Conservation (phyloP, 2,797 vertebrate species). For the Heteromormyrus szaboi region DNA sequence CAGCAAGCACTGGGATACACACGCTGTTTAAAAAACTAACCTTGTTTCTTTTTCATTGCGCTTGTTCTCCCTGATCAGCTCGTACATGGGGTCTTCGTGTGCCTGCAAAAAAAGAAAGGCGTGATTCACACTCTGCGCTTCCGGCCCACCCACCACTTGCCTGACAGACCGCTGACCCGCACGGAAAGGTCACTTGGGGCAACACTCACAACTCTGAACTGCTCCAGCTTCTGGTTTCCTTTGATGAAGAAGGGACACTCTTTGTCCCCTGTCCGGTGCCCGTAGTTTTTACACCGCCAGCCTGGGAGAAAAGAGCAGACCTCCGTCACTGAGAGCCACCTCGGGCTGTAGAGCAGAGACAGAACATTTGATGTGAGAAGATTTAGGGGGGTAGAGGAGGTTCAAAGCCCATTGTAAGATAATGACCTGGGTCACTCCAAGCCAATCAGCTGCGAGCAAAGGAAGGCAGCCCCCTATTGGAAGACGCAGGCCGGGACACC, state of each 20-base stretch:
- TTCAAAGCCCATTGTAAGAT: not conserved
- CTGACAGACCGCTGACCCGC: not conserved
- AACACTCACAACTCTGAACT: constrained; percentile 91
- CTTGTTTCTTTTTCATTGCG: constrained; percentile 88
- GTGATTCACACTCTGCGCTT: not conserved
- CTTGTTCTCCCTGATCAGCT: constrained; percentile 89
- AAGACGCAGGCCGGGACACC: not conserved
- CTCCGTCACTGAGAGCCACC: not conserved
- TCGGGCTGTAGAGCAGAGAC: not conserved
- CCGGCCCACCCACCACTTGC: not conserved
- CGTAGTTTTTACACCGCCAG: constrained; percentile 90
- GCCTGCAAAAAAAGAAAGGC: constrained; percentile 59
- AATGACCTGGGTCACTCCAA: not conserved
- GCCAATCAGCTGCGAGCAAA: not conserved
- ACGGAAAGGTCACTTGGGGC: not conserved
- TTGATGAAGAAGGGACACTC: constrained; percentile 96
- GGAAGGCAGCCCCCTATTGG: not conserved
- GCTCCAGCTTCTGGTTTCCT: constrained; percentile 95
- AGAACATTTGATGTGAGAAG: not conserved
- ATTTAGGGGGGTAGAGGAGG: not conserved
- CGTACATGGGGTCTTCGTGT: constrained; percentile 97
- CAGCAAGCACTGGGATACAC: too few species aligned
- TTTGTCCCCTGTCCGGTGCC: constrained; percentile 86
- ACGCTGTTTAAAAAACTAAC: constrained; percentile 46
- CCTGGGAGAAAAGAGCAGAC: constrained; percentile 53